Conservation (phyloP, 2,888 invertebrate genomes). For the Coelopa pilipes region DNA sequence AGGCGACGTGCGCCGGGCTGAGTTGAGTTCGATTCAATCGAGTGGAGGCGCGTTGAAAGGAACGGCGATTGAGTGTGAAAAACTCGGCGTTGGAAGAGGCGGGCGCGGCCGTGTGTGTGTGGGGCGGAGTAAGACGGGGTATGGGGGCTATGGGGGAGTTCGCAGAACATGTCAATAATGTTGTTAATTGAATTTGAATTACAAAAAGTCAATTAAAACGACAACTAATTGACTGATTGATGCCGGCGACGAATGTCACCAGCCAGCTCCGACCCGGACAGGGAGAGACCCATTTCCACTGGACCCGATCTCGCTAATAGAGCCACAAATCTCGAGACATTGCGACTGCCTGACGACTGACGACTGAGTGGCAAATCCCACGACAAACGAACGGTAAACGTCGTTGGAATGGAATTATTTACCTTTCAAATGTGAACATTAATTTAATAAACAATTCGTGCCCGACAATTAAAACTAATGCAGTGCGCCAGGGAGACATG, state of each 20-base stretch:
- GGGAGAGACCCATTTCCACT: not conserved
- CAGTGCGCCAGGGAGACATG: not conserved
- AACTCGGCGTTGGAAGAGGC: too few relatives aligned
- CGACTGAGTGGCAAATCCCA: slow-evolving; percentile 5
- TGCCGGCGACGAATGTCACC: slow-evolving; percentile 19
- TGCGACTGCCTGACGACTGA: not conserved
- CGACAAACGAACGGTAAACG: slow-evolving; percentile 14
- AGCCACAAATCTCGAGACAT: slow-evolving; percentile 24
- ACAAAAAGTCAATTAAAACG: slow-evolving; percentile 13
- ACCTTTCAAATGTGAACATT: slow-evolving; percentile 13
- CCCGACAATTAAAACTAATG: slow-evolving; percentile 14
- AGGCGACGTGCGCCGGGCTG: too few relatives aligned
- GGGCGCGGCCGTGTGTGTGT: too few relatives aligned
- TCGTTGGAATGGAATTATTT: not conserved
- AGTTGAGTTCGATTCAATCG: too few relatives aligned
- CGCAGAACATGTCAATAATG: slow-evolving; percentile 25
- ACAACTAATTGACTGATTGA: slow-evolving; percentile 32
- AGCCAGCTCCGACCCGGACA: not conserved
- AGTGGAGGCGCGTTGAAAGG: too few relatives aligned
- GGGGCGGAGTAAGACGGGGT: too few relatives aligned
- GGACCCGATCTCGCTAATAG: not conserved
- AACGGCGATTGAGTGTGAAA: too few relatives aligned
- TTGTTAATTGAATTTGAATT: slow-evolving; percentile 27
- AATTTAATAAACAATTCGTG: slow-evolving; percentile 13
- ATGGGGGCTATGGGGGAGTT: too few relatives aligned